Evolutionary conservation across 2,888 invertebrate species (phyloP).

Genomic region (Platycnemis pennipes): DNA sequence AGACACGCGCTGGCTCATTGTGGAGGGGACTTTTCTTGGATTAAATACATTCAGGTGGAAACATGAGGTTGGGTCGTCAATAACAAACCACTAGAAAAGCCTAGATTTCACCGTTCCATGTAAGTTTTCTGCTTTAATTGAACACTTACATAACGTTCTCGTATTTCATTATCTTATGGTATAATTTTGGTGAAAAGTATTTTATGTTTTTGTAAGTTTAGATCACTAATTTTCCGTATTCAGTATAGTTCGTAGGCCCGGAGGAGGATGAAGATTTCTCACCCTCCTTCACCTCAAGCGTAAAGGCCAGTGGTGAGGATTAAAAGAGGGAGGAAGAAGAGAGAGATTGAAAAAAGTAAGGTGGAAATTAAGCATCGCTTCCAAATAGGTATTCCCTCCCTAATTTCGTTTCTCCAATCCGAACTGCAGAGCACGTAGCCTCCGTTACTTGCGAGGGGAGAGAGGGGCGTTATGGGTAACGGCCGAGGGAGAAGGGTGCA

Average conservation of each 20-base stretch:
- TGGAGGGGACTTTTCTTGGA: background rate
- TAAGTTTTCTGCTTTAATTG: background rate
- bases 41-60: background rate
- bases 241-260: too few species aligned
- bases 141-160: background rate
- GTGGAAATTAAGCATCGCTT: background rate
- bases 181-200: too few species aligned
- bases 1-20: background rate
- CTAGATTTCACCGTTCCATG: background rate
- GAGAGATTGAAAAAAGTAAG: background rate
- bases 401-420: constrained; percentile 12
- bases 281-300: background rate
- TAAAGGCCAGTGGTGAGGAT: background rate
- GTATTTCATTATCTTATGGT: too few species aligned
- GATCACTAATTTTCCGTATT: too few species aligned
- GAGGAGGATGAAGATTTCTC: background rate
- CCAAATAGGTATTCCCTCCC: background rate
- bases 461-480: background rate
- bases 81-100: background rate
- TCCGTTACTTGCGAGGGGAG: background rate
- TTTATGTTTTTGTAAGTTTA: too few species aligned
- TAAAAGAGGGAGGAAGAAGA: background rate
- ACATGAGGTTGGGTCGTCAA: background rate
- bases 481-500: background rate
- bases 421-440: constrained; percentile 5